Percentiles rank a stretch among this genome's conserved stretches.
Evolutionary conservation across 2,113 vertebrate genomes (phyloP).

Genomic region (Pedetes capensis): DNA sequence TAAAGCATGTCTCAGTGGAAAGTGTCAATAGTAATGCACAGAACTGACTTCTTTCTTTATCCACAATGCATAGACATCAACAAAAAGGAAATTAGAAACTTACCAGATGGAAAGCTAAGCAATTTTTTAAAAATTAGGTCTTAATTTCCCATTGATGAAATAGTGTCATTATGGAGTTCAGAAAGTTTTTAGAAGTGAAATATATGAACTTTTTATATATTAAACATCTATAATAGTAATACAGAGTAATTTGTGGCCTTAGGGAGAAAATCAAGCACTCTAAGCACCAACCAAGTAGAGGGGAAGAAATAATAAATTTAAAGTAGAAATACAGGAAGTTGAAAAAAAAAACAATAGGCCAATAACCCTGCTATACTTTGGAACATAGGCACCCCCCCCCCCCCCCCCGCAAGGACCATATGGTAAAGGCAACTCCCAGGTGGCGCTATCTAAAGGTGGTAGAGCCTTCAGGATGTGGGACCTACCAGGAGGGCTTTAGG

Average conservation of each 20-base stretch:
- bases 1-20: neutral
- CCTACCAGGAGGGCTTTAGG: neutral
- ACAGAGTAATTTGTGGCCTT: neutral
- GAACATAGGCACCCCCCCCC: no score
- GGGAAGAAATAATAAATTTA: neutral
- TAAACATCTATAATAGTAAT: neutral
- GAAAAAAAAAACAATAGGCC: neutral
- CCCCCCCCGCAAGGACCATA: rapidly evolving
- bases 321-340: neutral
- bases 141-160: neutral
- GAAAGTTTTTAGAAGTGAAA: neutral
- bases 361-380: neutral
- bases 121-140: neutral
- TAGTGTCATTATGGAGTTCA: neutral
- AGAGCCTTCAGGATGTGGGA: neutral
- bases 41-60: neutral
- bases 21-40: neutral
- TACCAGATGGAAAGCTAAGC: neutral
- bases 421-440: neutral
- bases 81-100: neutral
- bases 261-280: neutral
- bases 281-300: neutral
- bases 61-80: neutral
- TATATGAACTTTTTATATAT: neutral
- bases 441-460: neutral